Conservation (phyloP, 2,888 invertebrate genomes). For the Folsomia manolachei region DNA sequence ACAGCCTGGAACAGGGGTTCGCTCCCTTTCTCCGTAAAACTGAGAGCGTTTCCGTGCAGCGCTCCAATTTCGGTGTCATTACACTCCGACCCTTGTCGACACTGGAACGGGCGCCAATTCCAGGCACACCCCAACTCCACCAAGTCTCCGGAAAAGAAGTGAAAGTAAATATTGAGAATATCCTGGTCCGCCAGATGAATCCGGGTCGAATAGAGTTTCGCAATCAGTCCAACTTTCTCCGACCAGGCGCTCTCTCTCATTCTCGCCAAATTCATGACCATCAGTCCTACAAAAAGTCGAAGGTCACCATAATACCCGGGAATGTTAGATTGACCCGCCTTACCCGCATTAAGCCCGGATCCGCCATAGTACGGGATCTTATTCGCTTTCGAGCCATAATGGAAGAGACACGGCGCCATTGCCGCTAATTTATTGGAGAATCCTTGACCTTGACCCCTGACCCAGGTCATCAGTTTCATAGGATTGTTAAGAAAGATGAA, state of each 20-base stretch:
- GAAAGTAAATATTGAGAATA: constrained; percentile 57
- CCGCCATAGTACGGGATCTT: constrained; percentile 55
- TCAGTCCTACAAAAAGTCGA: constrained; percentile 52
- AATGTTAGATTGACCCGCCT: no score
- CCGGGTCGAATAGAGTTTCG: constrained; percentile 52
- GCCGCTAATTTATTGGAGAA: constrained; percentile 51
- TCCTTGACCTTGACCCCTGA: constrained; percentile 38
- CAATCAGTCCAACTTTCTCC: constrained; percentile 52
- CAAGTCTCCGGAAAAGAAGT: constrained; percentile 55
- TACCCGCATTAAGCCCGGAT: constrained; percentile 56
- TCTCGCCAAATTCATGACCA: constrained; percentile 56
- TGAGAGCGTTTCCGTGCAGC: constrained; percentile 54
- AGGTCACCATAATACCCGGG: not conserved
- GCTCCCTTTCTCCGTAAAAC: constrained; percentile 43
- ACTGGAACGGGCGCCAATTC: constrained; percentile 57
- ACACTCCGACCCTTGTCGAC: constrained; percentile 52
- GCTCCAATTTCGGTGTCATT: constrained; percentile 54
- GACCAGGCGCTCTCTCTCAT: constrained; percentile 54
- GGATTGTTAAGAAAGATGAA: constrained; percentile 54
- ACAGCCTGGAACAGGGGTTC: constrained; percentile 47
- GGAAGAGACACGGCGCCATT: constrained; percentile 55
- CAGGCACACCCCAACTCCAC: constrained; percentile 54
- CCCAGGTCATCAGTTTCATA: constrained; percentile 32
- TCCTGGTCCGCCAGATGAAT: constrained; percentile 56
- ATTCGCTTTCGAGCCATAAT: constrained; percentile 55